Conservation (phyloP, 1,140 invertebrate species). For the Aphaenogaster floridana region DNA sequence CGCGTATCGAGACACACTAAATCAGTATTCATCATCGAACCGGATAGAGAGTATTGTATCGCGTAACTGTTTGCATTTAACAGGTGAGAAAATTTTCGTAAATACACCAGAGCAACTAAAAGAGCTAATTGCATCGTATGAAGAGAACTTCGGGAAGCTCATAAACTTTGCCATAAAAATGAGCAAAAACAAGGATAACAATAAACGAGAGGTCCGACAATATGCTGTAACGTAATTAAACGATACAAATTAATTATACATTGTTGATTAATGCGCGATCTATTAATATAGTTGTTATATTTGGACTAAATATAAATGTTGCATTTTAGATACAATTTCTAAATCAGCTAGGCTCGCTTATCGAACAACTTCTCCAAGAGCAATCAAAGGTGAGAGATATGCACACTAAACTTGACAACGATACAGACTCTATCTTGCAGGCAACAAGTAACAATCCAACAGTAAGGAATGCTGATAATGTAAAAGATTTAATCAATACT, state of each 20-base stretch:
- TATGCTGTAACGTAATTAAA: neutral
- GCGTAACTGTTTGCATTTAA: neutral
- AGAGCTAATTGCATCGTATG: constrained; percentile 26
- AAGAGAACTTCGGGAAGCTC: neutral
- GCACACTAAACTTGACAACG: constrained; percentile 20
- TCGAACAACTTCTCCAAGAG: neutral
- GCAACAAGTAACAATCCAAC: neutral
- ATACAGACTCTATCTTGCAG: neutral
- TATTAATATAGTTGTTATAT: neutral
- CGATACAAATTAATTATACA: neutral
- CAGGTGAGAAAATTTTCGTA: neutral
- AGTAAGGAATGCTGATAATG: neutral
- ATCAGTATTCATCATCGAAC: neutral
- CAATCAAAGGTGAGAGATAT: constrained; percentile 4
- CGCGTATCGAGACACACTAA: constrained; percentile 28
- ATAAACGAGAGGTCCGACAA: neutral
- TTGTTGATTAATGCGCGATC: neutral
- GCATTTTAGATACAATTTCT: constrained; percentile 54
- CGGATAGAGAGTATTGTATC: neutral
- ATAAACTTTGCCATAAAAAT: constrained; percentile 1
- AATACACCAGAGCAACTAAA: constrained; percentile 22
- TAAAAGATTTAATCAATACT: constrained; percentile 14
- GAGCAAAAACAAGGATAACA: neutral
- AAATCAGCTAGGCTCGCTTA: constrained; percentile 10
- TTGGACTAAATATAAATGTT: neutral